Percentiles rank a stretch among this genome's conserved stretches.
phyloP scores from a whole-genome alignment of 1,140 invertebrate genomes.

The Limonius californicus region DNA sequence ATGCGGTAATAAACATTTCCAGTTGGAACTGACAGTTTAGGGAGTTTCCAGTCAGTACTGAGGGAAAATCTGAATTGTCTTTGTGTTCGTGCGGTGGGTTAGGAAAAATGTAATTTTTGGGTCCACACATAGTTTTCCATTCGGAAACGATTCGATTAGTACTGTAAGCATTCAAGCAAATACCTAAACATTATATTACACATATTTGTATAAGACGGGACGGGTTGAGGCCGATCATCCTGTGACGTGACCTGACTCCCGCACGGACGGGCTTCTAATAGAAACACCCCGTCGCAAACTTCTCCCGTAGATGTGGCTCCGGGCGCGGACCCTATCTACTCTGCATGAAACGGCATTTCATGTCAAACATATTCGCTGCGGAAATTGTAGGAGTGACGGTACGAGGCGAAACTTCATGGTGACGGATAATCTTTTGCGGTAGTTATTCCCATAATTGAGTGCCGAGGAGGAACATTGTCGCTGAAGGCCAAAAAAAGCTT shows the following conservation, averaged over 20 bases:
- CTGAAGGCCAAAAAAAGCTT: not conserved
- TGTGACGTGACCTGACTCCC: constrained; percentile 7
- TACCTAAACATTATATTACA: constrained; percentile 10
- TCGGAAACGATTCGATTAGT: constrained; percentile 2
- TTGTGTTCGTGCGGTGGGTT: no score
- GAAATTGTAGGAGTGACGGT: not conserved
- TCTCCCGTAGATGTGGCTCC: constrained; percentile 1
- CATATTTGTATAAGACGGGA: constrained; percentile 11
- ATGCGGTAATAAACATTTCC: no score
- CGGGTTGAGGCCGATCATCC: constrained; percentile 9
- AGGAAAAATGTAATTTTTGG: no score
- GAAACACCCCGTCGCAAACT: constrained; percentile 10
- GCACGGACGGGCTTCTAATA: constrained; percentile 5
- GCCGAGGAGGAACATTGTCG: no score
- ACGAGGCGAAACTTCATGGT: not conserved
- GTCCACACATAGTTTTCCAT: no score
- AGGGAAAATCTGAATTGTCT: no score
- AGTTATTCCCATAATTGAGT: no score
- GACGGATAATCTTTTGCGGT: not conserved
- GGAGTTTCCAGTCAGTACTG: no score
- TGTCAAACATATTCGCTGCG: constrained; percentile 6
- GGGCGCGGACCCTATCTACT: constrained; percentile 5
- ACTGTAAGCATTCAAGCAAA: not conserved
- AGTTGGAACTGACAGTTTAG: no score
- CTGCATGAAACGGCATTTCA: constrained; percentile 8